Evolutionary conservation across 1,140 invertebrate species (phyloP).

Genomic region (Bombus sylvicola): DNA sequence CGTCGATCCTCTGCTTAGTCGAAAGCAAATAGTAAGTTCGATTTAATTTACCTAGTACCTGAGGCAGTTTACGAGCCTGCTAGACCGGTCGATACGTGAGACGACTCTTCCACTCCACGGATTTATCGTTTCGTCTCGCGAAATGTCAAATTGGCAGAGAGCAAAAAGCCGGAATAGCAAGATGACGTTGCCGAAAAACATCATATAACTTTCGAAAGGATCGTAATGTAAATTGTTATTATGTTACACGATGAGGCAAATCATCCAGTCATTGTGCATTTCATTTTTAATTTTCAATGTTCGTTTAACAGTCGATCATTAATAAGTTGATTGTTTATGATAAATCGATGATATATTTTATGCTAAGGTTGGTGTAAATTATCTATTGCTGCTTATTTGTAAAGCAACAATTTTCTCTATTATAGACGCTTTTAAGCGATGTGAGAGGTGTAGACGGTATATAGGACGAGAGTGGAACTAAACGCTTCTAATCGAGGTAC

Average conservation of each 20-base stretch:
- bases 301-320: not conserved
- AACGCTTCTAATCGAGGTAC: constrained; percentile 40
- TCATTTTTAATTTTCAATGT: not conserved
- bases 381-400: too few species aligned
- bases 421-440: not conserved
- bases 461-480: not conserved
- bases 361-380: too few species aligned
- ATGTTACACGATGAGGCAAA: not conserved
- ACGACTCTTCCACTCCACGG: not conserved
- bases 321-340: not conserved
- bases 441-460: not conserved
- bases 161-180: not conserved
- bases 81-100: not conserved
- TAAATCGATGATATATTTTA: too few species aligned
- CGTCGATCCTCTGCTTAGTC: not conserved
- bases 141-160: not conserved
- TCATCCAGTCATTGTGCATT: not conserved
- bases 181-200: not conserved
- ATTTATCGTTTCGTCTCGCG: constrained; percentile 10
- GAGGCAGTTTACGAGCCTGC: constrained; percentile 1
- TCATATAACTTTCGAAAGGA: too few species aligned
- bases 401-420: too few species aligned
- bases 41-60: not conserved
- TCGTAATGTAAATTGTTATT: not conserved
- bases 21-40: not conserved